phyloP scores from a whole-genome alignment of 1,140 invertebrate species.

The Pygmarrhopalites habei region DNA sequence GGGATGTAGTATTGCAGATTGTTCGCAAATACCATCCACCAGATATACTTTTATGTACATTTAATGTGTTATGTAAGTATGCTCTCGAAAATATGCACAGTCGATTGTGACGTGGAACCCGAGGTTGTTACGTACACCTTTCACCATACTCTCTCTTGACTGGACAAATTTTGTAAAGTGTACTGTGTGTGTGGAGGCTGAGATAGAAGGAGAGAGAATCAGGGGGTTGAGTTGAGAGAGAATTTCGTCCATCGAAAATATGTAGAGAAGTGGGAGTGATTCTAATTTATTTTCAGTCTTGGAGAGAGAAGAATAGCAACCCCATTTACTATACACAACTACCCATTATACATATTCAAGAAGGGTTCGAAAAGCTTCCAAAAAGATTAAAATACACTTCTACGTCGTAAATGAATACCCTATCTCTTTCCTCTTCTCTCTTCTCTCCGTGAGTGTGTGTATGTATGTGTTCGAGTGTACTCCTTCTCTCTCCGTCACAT shows the following conservation, averaged over 20 bases:
- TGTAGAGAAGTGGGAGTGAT: neutral
- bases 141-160: no score
- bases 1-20: no score
- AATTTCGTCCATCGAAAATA: neutral
- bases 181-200: no score
- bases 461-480: neutral
- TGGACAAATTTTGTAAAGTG: neutral
- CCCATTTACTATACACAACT: neutral
- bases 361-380: neutral
- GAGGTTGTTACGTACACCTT: neutral
- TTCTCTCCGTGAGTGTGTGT: neutral
- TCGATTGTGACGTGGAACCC: neutral
- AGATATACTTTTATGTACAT: no score
- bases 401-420: neutral
- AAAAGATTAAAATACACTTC: neutral
- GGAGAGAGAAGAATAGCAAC: constrained; percentile 5
- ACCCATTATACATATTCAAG: neutral
- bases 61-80: no score
- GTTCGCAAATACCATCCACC: no score
- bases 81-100: no score
- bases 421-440: neutral
- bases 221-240: neutral
- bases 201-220: no score
- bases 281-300: constrained; percentile 3
- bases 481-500: no score